Base-by-base conservation (phyloP, 1,140 invertebrate genomes). In the Pachypeltis micranthus region DNA sequence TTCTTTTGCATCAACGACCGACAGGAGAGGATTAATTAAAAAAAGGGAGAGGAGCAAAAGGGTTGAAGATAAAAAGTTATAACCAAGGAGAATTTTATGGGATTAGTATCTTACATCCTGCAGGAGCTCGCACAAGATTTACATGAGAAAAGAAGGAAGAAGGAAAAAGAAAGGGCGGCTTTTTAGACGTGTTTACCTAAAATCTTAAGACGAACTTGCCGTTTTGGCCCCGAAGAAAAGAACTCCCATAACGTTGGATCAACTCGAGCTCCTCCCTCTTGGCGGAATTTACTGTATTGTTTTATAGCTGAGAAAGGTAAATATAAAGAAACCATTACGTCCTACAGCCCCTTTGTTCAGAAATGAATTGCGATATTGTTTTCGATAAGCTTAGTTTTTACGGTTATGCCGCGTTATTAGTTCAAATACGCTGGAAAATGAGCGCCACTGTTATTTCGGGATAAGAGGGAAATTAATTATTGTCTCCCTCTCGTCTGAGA, bases 31-130 rank as follows among this genome's bases (percentile, higher is more conserved):
- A 59, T 59, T 59, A 59, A 59, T 59, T 59, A 59, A 59, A 59
- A 59, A 59, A 59, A 29, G n/a, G 24, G 14, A 29, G 29, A 19
- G 24, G 24, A 31, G 10, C n/a, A 23, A 31, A 31, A 59, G 57
- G 57, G 57, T 31, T 28, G 57, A 59, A 59, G 57, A 59, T 59
- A 59, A 59, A 59, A 59, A 59, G 57, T 59, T 59, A 59, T 59
- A 31, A 59, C 57, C n/a, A 26, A 26, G 26, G 57, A 23, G 57
- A 59, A 29, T 59, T 59, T 59, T 59, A 59, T 59, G 24, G 57
- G 57, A 59, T 59, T 59, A 59, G 29, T 51, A 51, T 10, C 47
- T 39, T 39, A 39, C 21, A 10, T 51, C 47, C 47, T 51, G 28
- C n/a, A 47, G 44, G 24, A 23, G 24, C n/a, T 23, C 44, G 44